Base-by-base conservation (phyloP, 2,888 invertebrate species). In the Brachypalpus laphriformis region DNA sequence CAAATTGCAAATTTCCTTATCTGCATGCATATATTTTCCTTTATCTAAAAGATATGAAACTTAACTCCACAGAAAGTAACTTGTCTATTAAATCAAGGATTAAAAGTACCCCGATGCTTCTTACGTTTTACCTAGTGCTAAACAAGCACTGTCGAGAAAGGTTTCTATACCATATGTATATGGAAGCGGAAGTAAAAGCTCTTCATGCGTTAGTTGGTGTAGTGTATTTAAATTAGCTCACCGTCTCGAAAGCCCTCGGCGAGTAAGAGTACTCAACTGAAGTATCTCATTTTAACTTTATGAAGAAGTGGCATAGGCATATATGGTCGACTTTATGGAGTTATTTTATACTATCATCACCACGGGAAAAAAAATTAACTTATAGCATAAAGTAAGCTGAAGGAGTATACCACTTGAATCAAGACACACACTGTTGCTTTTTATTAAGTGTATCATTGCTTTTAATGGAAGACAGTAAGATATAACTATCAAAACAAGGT, bases 211-310 rank as follows among this genome's bases (percentile, higher is more conserved):
- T 63, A 63, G 45, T 45, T 59, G 37, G 37, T 59, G 37, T 59
- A 34, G 57, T 22, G 61, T 63, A 28, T 61, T 61, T 9, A 61
- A 45, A 61, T 61, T 45, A 61, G 16, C 61, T 45, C 45, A 28
- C 61, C 28, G 16, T 28, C 9, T 45, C 18, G 11, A 45, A 18
- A 63, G 45, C 45, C 42, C 61, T 63, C 28, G 31, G 45, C 6
- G 18, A 45, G n/a, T 42, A 28, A 25, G 45, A 45, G 42, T 45
- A 9, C 45, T 61, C 42, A 45, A 31, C 16, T 14, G 25, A 18
- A 63, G 45, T 63, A 16, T 63, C n/a, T 28, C 45, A 63, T 63
- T 63, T 45, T 25, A 45, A 63, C 28, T 63, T 63, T 28, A 63
- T 22, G 11, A 63, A 9, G 45, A 42, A 61, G 61, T 40, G 40